Base-by-base conservation (phyloP, 1,140 invertebrate species). In the Linepithema humile region DNA sequence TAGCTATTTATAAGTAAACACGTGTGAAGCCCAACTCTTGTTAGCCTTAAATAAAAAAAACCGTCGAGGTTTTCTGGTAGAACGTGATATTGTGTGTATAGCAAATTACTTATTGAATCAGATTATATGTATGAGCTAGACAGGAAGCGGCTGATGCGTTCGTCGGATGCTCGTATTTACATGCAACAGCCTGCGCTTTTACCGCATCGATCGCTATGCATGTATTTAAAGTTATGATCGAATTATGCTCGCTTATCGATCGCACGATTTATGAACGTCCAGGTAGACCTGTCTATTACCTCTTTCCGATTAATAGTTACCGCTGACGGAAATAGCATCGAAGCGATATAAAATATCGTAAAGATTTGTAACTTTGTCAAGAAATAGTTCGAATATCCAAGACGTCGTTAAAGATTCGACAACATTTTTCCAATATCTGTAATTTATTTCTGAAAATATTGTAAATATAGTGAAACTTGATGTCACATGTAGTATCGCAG, bases 151-250 rank as follows among this genome's bases (percentile, higher is more conserved):
- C 62, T 35, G 75, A 78, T 78, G 75, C 62, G 75, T 62, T 78
- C 74, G 48, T 80, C 48, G 23, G 64, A 80, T 69, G 75, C 17
- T 55, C 62, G 48, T 80, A 80, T 80, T 80, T 80, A 80, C 75
- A 80, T 69, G 64, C 75, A 80, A 64, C 75, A 80, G 64, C 48
- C 75, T 69, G 64, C 65, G 75, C 64, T 69, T 80, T 69, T 69
- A 80, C 75, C 35, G 75, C 64, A 80, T 80, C 75, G 64, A 80
- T 80, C 75, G 75, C 26, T 80, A 80, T 80, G 75, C 50, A 80
- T 80, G 64, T 69, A 80, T 80, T 80, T 80, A 80, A 80, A 80
- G 75, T 80, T 80, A 80, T 80, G 75, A 80, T 80, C 75, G 75
- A 80, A 80, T 80, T 80, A 80, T 80, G 75, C 75, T 26, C 50